Evolutionary conservation across 2,113 vertebrate genomes (phyloP), one percentile per base, ranked within the genome.

Genomic region (Paramisgurnus dabryanus): DNA sequence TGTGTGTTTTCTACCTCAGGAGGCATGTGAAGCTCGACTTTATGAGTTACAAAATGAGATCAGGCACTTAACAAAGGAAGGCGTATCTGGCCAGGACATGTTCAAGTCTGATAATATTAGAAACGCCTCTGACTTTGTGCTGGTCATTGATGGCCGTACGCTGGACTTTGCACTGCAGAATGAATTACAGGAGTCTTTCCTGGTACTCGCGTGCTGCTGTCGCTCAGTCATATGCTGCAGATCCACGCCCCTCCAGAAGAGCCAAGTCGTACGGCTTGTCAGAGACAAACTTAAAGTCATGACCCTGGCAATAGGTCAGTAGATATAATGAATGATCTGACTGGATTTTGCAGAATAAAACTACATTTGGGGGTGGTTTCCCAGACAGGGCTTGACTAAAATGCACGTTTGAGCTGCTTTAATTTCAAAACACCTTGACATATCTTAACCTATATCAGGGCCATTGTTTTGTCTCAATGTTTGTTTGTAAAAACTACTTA

Each of bases 181-280:
- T 17, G 90, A 86, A 22, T 83, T 95, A 9, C 90, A 93, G 76
- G 88, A 27, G 18, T 41, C 72, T 45, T 95, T 96, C 84, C 86
- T 96, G 79, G 89, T 91, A 55, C 89, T 96, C 68, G 90, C 93
- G 0, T 77, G 81, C 40, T 76, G 72, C 60, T 94, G 95, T 75
- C 92, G 89, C 0, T 92, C 94, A 5, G 95, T 96, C 55, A 87
- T 96, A 80, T 96, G 95, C 86, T 96, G 95, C 86, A 91, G 85
- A 76, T 95, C 94, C 49, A 95, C 95, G 0, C 95, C 95, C 0
- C 87, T 95, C 65, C 95, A 96, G 89, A 96, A 96, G 83, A 95
- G 94, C n/a, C 84, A 94, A 63, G 89, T 96, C 84, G 94, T 96
- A 7, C 92, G 83, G 45, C 57, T 94, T 78, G 91, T 95, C 1